Conservation (phyloP, 53 echinoderm and acorn worm species). For the Crossaster papposus region DNA sequence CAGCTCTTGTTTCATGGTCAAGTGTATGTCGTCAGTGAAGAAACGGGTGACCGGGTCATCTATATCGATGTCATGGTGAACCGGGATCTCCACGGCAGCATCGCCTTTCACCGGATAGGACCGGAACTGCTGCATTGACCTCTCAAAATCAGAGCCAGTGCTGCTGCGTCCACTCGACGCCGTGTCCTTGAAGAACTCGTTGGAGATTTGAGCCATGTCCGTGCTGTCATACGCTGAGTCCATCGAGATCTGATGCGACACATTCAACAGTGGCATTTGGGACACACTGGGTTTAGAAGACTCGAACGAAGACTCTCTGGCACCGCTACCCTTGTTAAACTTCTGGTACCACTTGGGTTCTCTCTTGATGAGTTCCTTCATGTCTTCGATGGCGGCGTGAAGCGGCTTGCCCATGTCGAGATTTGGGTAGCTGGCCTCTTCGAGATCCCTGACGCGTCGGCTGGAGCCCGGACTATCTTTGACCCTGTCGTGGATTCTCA, state of each 20-base stretch:
- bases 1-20: background rate
- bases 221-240: slow-evolving; percentile 41
- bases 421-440: background rate
- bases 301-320: background rate
- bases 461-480: slow-evolving; percentile 35
- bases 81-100: background rate
- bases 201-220: too few species aligned
- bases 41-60: background rate
- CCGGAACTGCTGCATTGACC: background rate
- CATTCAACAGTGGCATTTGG: background rate
- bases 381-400: slow-evolving; percentile 32
- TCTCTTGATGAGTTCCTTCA: slow-evolving; percentile 39
- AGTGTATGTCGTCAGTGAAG: slow-evolving; percentile 12
- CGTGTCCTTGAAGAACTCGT: background rate
- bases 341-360: slow-evolving; percentile 54
- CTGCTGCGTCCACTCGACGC: background rate
- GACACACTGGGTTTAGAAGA: background rate
- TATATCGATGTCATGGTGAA: background rate
- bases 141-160: background rate
- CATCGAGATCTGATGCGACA: background rate
- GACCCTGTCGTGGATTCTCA: slow-evolving; percentile 50
- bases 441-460: background rate
- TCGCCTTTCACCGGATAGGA: background rate
- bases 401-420: slow-evolving; percentile 33
- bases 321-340: background rate